Evolutionary conservation across 2,113 vertebrate species (phyloP).

Genomic region (Manacus vitellinus): DNA sequence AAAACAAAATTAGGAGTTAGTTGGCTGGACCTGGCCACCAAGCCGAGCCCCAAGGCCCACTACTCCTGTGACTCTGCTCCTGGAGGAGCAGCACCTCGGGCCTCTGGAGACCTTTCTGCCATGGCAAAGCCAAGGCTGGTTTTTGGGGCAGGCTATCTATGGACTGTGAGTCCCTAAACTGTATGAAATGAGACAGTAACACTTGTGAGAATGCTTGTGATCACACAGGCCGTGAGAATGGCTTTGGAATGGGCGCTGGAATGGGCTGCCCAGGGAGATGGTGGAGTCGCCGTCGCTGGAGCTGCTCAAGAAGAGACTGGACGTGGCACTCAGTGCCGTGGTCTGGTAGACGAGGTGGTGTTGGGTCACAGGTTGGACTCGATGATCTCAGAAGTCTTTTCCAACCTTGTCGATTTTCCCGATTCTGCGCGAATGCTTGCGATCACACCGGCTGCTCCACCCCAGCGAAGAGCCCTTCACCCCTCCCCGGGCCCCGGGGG

Average conservation of each 20-base stretch:
- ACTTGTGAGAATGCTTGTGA: not conserved
- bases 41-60: accelerated
- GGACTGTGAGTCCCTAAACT: not conserved
- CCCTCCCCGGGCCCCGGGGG: not conserved
- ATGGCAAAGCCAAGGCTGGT: not conserved
- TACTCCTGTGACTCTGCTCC: accelerated
- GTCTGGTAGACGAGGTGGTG: too few species aligned
- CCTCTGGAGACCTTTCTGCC: not conserved
- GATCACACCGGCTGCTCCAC: too few species aligned
- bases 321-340: too few species aligned
- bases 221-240: not conserved
- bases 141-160: not conserved
- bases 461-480: not conserved
- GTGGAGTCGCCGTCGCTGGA: not conserved
- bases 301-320: not conserved
- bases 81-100: not conserved
- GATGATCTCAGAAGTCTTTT: not conserved
- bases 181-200: not conserved
- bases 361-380: not conserved
- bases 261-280: not conserved
- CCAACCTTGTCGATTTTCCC: too few species aligned
- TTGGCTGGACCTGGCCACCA: accelerated
- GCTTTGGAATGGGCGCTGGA: too few species aligned
- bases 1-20: not conserved
- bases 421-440: too few species aligned